Evolutionary conservation across 2,113 vertebrate species (phyloP).

Genomic region (Corythaeola cristata): DNA sequence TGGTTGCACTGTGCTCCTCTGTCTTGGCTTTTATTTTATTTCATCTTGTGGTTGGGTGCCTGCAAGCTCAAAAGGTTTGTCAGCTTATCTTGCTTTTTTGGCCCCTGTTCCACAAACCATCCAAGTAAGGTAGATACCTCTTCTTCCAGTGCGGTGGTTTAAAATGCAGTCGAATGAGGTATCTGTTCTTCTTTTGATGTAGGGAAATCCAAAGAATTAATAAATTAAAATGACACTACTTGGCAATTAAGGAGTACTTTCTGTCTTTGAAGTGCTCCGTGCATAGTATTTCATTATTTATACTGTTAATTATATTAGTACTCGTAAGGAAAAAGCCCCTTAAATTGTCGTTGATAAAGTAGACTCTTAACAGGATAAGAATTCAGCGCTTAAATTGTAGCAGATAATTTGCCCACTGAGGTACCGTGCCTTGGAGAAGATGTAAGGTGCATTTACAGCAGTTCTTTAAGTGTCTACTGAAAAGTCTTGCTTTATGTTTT

Average conservation of each 20-base stretch:
- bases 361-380: not conserved
- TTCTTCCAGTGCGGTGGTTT: not conserved
- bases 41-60: not conserved
- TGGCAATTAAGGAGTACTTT: not conserved
- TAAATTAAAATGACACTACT: not conserved
- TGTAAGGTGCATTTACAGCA: accelerated
- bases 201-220: constrained; percentile 5
- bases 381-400: not conserved
- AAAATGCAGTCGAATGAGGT: not conserved
- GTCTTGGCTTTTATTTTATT: not conserved
- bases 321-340: not conserved
- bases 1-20: not conserved
- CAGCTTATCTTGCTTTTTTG: not conserved
- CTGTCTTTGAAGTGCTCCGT: not conserved
- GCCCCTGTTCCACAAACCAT: not conserved
- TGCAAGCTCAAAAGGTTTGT: not conserved
- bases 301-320: constrained; percentile 47
- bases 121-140: not conserved
- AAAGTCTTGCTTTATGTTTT: not conserved
- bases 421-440: not conserved
- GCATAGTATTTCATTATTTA: constrained; percentile 8
- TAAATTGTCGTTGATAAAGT: not conserved
- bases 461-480: not conserved
- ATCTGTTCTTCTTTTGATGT: not conserved
- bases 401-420: not conserved